These are phyloP conservation scores for Otolemur crassicaudatus DNA, from an alignment of 2,797 vertebrate genomes.

Conservation along the genomic window DNA sequence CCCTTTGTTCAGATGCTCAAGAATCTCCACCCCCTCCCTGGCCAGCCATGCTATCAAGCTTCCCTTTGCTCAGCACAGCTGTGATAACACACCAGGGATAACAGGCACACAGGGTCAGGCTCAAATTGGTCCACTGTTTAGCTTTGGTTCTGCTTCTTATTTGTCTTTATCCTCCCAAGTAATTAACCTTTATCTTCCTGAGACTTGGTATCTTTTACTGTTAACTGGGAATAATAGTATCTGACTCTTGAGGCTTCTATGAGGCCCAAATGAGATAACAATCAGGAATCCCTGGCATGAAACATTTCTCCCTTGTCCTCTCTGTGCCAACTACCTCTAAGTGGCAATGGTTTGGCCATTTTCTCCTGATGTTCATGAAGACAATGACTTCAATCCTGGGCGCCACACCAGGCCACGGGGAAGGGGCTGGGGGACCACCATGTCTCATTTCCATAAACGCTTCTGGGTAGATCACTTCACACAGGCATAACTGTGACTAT, in stretches of 20 bases:
- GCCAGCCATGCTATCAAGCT: neutral
- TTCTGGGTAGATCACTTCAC: neutral
- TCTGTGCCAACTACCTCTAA: neutral
- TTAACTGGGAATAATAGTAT: neutral
- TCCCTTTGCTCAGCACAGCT: neutral
- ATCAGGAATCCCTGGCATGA: neutral
- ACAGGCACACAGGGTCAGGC: neutral
- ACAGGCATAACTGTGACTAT: neutral
- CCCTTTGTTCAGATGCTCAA: neutral
- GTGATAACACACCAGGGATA: rapidly evolving
- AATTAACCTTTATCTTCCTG: neutral
- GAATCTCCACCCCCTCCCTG: neutral
- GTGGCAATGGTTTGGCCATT: neutral
- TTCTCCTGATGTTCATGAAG: neutral
- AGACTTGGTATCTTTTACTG: neutral
- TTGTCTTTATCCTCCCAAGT: neutral
- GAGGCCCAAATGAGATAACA: neutral
- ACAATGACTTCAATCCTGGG: neutral
- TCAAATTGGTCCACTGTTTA: neutral
- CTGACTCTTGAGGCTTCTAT: neutral
- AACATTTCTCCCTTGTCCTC: neutral
- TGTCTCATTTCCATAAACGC: neutral
- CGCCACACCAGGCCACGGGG: neutral
- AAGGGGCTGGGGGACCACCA: neutral
- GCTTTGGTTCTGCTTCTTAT: neutral